Percentiles rank a stretch among this genome's conserved stretches.
These are phyloP conservation scores for Ladona fulva DNA, from an alignment of 1,140 invertebrate species.

Conservation along the genomic window DNA sequence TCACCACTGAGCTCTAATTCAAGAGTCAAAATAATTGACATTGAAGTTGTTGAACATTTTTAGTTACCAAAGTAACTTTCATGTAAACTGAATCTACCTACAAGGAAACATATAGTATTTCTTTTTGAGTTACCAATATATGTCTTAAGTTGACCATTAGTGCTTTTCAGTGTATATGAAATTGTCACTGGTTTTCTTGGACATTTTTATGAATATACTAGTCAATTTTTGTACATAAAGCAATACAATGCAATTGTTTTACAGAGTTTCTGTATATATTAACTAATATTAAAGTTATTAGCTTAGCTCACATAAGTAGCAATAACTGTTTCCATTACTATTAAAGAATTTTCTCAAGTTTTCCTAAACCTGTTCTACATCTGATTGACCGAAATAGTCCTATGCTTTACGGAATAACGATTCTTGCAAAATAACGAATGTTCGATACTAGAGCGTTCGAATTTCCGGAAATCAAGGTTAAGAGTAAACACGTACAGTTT, in stretches of 20 bases:
- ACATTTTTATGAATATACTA: background rate
- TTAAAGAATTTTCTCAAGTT: too few relatives aligned
- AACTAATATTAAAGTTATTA: background rate
- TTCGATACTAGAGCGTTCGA: too few relatives aligned
- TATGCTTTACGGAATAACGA: too few relatives aligned
- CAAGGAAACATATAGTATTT: background rate
- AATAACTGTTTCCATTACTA: too few relatives aligned
- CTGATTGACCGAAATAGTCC: too few relatives aligned
- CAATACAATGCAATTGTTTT: background rate
- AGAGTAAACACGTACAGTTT: too few relatives aligned
- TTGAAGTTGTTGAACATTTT: background rate
- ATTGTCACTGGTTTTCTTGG: background rate
- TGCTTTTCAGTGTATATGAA: background rate
- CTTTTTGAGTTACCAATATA: background rate
- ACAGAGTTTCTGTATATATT: background rate
- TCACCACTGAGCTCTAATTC: slow-evolving; percentile 58
- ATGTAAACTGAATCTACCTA: background rate
- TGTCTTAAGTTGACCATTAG: background rate
- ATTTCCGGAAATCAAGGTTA: too few relatives aligned
- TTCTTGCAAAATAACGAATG: too few relatives aligned
- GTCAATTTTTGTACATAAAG: slow-evolving; percentile 7
- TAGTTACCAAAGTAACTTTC: background rate
- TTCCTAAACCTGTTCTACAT: too few relatives aligned
- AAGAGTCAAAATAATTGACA: background rate
- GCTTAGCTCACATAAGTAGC: background rate